phyloP scores from a whole-genome alignment of 2,113 vertebrate genomes.

The Fregata magnificens region DNA sequence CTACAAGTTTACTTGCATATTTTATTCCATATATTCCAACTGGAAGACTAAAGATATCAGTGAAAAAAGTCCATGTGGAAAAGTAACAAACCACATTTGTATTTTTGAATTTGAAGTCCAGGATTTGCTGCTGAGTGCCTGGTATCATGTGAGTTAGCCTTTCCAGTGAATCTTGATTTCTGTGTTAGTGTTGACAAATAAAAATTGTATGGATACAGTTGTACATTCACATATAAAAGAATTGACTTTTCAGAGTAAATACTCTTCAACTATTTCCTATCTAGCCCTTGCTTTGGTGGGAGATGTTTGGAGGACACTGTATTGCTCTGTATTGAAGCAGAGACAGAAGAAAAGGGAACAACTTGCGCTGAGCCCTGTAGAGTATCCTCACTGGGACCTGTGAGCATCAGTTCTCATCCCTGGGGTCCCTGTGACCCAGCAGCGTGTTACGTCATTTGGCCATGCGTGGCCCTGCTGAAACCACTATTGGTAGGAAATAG shows the following conservation, averaged over 20 bases:
- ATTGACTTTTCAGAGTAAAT: neutral
- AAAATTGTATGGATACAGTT: neutral
- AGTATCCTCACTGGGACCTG: neutral
- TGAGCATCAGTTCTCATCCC: neutral
- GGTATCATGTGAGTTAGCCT: neutral
- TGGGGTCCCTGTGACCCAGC: neutral
- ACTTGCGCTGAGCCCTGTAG: neutral
- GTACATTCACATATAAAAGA: neutral
- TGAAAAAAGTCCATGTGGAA: neutral
- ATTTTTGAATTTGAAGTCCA: neutral
- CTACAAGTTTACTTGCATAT: neutral
- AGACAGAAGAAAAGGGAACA: neutral
- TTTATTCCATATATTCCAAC: neutral
- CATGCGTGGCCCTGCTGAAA: accelerated
- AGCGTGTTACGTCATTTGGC: neutral
- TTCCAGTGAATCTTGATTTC: neutral
- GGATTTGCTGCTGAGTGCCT: neutral
- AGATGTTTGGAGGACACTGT: neutral
- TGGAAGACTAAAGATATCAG: neutral
- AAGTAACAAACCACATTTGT: neutral
- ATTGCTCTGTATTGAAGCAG: neutral
- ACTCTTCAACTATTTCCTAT: neutral
- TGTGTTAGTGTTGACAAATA: neutral
- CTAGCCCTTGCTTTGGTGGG: neutral
- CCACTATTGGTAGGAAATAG: neutral